Conservation (phyloP, 2,888 invertebrate genomes). For the Erpobdella octoculata region DNA sequence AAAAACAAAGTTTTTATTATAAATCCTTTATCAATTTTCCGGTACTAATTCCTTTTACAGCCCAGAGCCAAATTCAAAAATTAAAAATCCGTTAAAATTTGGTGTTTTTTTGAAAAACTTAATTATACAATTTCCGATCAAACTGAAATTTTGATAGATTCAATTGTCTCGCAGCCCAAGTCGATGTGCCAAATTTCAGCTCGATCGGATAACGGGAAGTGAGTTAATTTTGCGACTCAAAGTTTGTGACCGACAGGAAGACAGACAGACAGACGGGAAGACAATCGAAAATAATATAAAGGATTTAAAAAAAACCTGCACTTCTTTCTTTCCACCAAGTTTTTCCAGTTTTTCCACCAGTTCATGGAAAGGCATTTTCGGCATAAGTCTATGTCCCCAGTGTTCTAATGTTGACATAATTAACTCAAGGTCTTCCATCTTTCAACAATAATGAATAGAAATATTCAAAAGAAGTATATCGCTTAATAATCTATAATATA, state of each 20-base stretch:
- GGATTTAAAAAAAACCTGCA: conserved; percentile 64
- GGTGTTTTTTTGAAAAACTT: not conserved
- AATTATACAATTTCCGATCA: not conserved
- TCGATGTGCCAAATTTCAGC: too few species aligned
- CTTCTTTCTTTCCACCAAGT: conserved; percentile 70
- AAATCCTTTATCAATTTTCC: not conserved
- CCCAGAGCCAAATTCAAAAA: too few species aligned
- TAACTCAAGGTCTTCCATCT: conserved; percentile 70
- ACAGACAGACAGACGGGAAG: too few species aligned
- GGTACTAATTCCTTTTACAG: too few species aligned
- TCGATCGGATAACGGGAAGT: too few species aligned
- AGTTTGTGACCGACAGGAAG: too few species aligned
- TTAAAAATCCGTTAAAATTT: not conserved
- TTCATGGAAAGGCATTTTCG: conserved; percentile 79
- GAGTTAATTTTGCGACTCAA: too few species aligned
- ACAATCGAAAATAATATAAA: too few species aligned
- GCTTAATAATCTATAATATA: not conserved
- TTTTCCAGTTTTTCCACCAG: conserved; percentile 70
- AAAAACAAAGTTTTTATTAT: too few species aligned
- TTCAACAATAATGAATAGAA: too few species aligned
- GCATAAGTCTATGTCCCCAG: conserved; percentile 86
- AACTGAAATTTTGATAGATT: not conserved
- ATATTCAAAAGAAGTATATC: too few species aligned
- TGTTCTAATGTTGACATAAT: conserved; percentile 77
- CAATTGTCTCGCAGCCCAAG: not conserved